Percentiles rank a stretch among this genome's conserved stretches.
phyloP scores from a whole-genome alignment of 92 coral and sea anemone species.

The Metridium senile region DNA sequence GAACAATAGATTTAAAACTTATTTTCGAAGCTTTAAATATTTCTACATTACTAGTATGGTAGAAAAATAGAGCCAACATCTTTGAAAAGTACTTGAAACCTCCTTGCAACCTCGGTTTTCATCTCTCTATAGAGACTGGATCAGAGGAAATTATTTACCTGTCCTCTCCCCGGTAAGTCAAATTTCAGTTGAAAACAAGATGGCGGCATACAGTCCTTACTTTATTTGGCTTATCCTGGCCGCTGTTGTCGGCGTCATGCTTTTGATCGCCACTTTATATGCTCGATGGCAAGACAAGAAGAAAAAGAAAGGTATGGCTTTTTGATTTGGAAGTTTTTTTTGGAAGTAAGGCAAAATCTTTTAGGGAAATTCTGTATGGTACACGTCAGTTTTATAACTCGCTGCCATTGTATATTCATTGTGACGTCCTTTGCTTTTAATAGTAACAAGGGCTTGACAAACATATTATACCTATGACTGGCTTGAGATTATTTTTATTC shows the following conservation, averaged over 20 bases:
- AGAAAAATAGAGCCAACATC: too few species aligned
- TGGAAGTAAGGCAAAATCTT: too few species aligned
- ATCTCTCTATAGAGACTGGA: neutral
- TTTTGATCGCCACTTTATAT: slow-evolving; percentile 66
- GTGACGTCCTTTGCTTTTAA: neutral
- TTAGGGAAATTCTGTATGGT: too few species aligned
- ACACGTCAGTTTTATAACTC: neutral
- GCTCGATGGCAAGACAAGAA: slow-evolving; percentile 61
- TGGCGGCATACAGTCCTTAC: slow-evolving; percentile 80
- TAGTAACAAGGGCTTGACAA: too few species aligned
- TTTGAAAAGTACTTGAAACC: too few species aligned
- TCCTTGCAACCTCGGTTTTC: too few species aligned
- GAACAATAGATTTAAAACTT: too few species aligned
- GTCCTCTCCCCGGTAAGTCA: neutral
- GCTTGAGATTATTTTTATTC: too few species aligned
- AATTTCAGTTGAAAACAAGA: slow-evolving; percentile 38
- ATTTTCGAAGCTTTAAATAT: too few species aligned
- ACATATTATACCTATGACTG: too few species aligned
- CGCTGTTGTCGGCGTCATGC: slow-evolving; percentile 64
- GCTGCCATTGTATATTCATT: neutral
- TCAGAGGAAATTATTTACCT: neutral
- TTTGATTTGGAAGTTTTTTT: too few species aligned
- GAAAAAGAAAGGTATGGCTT: slow-evolving; percentile 57
- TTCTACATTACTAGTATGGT: too few species aligned
- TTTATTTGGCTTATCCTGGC: slow-evolving; percentile 82